These are phyloP conservation scores for Chaetogeoica ovagalla DNA, from an alignment of 2,888 invertebrate genomes.

Conservation along the genomic window DNA sequence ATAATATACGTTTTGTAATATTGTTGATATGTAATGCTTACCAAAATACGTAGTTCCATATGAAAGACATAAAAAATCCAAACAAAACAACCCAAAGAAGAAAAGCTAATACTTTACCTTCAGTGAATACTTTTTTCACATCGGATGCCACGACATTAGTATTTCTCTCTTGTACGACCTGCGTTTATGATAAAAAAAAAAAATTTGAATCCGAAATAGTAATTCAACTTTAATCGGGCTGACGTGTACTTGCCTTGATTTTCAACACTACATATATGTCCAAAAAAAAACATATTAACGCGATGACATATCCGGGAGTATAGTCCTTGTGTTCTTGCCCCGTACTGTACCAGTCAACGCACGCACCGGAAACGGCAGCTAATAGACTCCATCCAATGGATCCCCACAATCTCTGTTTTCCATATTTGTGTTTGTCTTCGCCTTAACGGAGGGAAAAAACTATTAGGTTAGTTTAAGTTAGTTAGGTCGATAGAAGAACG, in stretches of 20 bases:
- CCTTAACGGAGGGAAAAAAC: slow-evolving; percentile 29
- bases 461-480: background rate
- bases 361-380: slow-evolving; percentile 3
- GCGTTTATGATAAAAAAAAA: too few species aligned
- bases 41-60: slow-evolving; percentile 48
- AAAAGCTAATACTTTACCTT: slow-evolving; percentile 20
- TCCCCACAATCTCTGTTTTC: slow-evolving; percentile 45
- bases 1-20: background rate
- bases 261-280: slow-evolving; percentile 28
- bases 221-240: too few species aligned
- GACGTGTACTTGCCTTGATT: slow-evolving; percentile 21
- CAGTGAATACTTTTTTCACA: slow-evolving; percentile 15
- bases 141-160: background rate
- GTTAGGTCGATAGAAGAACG: too few species aligned
- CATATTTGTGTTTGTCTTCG: slow-evolving; percentile 41
- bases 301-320: background rate
- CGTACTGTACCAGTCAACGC: slow-evolving; percentile 36
- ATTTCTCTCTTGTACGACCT: slow-evolving; percentile 18
- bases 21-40: background rate
- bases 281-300: slow-evolving; percentile 10
- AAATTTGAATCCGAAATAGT: too few species aligned
- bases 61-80: slow-evolving; percentile 45
- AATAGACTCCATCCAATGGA: slow-evolving; percentile 33
- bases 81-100: slow-evolving; percentile 34
- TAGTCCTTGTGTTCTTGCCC: slow-evolving; percentile 26